These are phyloP conservation scores for Gambusia yucatana DNA, from an alignment of 2,797 vertebrate species.

Conservation along the genomic window DNA sequence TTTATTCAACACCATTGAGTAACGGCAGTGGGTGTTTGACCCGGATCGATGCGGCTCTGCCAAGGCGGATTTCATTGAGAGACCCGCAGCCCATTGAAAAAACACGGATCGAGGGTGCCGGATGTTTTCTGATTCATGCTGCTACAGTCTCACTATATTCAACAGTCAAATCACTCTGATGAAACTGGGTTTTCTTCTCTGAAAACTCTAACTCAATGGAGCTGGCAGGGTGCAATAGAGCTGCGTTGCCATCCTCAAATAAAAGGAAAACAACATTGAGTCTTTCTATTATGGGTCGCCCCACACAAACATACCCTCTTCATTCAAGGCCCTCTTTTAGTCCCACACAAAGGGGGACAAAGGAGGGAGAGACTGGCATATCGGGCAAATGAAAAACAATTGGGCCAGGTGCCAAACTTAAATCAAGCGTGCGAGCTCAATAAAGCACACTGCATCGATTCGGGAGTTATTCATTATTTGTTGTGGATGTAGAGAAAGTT, in stretches of 20 bases:
- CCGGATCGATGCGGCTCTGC: constrained; percentile 61
- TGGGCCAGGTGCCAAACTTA: constrained; percentile 67
- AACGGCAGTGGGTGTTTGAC: constrained; percentile 68
- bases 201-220: constrained; percentile 43
- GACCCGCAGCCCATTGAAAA: constrained; percentile 51
- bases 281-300: constrained; percentile 15
- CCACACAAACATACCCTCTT: constrained; percentile 33
- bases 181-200: constrained; percentile 45
- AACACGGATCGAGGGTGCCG: constrained; percentile 60
- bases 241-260: constrained; percentile 25
- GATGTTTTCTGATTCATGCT: constrained; percentile 69
- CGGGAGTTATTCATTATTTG: constrained; percentile 76
- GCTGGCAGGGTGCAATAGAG: constrained; percentile 39
- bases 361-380: constrained; percentile 46
- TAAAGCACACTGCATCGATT: constrained; percentile 72
- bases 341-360: constrained; percentile 51
- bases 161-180: constrained; percentile 50
- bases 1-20: constrained; percentile 69
- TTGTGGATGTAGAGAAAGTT: constrained; percentile 79
- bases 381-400: constrained; percentile 65
- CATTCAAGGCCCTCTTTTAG: constrained; percentile 41
- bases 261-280: constrained; percentile 36
- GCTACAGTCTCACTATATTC: constrained; percentile 52
- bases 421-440: constrained; percentile 69
- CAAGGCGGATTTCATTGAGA: constrained; percentile 59